Evolutionary conservation across 2,888 invertebrate genomes (phyloP), one percentile per base, ranked within the genome.

Genomic region (Serrognathus titanus): DNA sequence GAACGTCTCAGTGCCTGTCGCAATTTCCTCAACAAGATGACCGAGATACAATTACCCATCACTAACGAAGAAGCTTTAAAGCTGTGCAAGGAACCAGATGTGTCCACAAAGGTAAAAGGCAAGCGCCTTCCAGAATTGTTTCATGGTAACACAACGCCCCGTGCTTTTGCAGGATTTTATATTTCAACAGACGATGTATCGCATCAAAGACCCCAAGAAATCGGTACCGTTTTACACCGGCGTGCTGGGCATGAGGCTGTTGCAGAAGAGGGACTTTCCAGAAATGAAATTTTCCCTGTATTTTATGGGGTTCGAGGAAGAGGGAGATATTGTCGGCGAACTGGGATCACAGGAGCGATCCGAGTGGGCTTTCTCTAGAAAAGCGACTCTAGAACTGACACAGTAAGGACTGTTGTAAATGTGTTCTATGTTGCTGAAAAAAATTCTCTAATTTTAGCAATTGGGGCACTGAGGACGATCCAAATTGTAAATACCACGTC

Each of bases 101-200:
- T 82, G 11, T 78, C 83, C 0, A 91, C 92, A 12, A 87, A 89
- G 81, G 91, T 89, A 69, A 64, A n/a, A 31, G 7, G 7, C 24
- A 31, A 41, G 2, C 12, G 9, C 13, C 2, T 16, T 20, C 6
- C 16, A 3, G 3, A 10, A 43, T 9, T 3, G 2, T 16, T 16
- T 13, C 43, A 8, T 1, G 1, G 16, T 38, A 20, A 48, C 51
- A 20, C 11, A 40, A 1, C n/a, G n/a, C 16, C 16, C 39, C 73
- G 72, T 57, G 20, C 56, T 39, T 54, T 74, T 75, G 36, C 78
- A 93, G 90, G 92, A 92, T 56, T 97, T 92, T 75, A 84, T 96
- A 66, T 90, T 97, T 79, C 96, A 97, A 81, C 97, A 97, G 82
- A 97, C 96, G 0, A 97, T 97, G 97, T 91, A 91, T 74, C 85